These are phyloP conservation scores for Melangyna quadrimaculata DNA, from an alignment of 2,888 invertebrate genomes.

Conservation along the genomic window DNA sequence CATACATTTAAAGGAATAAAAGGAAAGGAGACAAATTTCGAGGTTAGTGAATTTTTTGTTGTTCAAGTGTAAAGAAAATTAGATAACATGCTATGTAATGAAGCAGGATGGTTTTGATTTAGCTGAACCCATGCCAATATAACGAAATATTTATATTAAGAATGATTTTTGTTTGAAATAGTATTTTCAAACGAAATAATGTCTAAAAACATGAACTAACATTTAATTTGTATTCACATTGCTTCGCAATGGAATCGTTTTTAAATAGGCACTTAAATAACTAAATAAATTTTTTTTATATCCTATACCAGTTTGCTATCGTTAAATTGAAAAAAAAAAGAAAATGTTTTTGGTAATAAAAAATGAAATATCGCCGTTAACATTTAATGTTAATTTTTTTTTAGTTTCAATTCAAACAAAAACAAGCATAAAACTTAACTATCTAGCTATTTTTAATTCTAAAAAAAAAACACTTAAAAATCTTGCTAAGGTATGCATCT, in stretches of 20 bases:
- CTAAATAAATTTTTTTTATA: neutral
- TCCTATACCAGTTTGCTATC: neutral
- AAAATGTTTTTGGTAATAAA: neutral
- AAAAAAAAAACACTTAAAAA: constrained; percentile 4
- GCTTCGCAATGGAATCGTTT: neutral
- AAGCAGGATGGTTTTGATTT: too few relatives aligned
- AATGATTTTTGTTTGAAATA: too few relatives aligned
- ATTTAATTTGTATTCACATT: too few relatives aligned
- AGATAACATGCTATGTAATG: too few relatives aligned
- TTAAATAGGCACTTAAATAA: neutral
- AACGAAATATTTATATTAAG: too few relatives aligned
- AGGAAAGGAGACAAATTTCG: too few relatives aligned
- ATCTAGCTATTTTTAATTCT: neutral
- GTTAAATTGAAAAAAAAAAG: neutral
- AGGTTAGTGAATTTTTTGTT: too few relatives aligned
- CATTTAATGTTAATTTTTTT: neutral
- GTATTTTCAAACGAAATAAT: too few relatives aligned
- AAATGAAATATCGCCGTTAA: neutral
- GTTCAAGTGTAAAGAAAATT: too few relatives aligned
- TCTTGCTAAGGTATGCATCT: neutral
- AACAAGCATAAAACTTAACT: neutral
- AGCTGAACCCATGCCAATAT: too few relatives aligned
- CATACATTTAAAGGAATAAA: too few relatives aligned
- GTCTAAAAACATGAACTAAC: too few relatives aligned
- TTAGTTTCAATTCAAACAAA: neutral